Percentiles rank a stretch among this genome's conserved stretches.
phyloP scores from a whole-genome alignment of 1,140 invertebrate species.

The Venturia canescens region DNA sequence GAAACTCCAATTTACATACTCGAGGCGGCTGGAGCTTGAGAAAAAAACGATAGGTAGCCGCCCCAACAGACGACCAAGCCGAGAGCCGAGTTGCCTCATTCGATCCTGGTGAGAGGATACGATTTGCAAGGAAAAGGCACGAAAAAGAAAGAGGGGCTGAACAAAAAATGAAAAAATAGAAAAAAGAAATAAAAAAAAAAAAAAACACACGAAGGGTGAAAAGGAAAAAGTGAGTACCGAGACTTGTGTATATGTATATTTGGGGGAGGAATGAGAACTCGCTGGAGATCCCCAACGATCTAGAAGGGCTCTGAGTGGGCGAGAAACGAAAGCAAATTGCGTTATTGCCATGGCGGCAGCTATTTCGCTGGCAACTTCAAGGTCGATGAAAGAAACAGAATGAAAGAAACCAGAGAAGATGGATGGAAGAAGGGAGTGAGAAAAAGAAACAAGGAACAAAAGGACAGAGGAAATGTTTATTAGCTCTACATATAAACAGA shows the following conservation, averaged over 20 bases:
- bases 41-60: conserved; percentile 44
- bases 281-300: neutral
- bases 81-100: conserved; percentile 32
- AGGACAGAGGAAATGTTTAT: neutral
- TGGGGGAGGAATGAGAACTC: conserved; percentile 19
- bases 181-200: conserved; percentile 21
- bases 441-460: neutral
- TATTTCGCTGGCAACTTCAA: conserved; percentile 29
- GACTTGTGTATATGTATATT: conserved; percentile 40
- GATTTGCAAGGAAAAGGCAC: conserved; percentile 47
- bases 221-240: conserved; percentile 47
- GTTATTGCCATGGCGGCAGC: conserved; percentile 29
- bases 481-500: neutral
- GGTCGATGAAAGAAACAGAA: conserved; percentile 18
- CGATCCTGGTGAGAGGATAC: conserved; percentile 32
- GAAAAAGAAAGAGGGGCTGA: conserved; percentile 23
- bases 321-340: conserved; percentile 40
- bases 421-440: conserved; percentile 8
- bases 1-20: conserved; percentile 61
- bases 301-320: conserved; percentile 18
- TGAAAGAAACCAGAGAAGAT: conserved; percentile 10
- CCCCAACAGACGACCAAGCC: conserved; percentile 44
- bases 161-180: neutral
- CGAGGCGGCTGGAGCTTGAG: conserved; percentile 36
- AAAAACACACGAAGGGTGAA: conserved; percentile 41